Evolutionary conservation across 2,888 invertebrate genomes (phyloP).

Genomic region (Oscheius onirici): DNA sequence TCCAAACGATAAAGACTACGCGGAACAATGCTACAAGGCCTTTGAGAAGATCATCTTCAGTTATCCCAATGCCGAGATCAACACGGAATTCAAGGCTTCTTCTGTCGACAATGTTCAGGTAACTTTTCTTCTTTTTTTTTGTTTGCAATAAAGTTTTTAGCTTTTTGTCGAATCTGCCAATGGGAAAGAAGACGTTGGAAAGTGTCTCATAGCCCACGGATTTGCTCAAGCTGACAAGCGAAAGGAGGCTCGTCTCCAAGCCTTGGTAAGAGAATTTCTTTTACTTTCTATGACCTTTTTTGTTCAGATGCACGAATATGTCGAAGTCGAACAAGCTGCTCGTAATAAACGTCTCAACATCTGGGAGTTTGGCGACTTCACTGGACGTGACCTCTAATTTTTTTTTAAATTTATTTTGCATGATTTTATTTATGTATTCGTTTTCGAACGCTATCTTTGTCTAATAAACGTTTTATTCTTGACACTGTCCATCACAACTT

Average conservation of each 20-base stretch:
- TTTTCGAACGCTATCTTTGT: too few relatives aligned
- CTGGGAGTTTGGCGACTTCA: constrained; percentile 99
- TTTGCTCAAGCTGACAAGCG: constrained; percentile 83
- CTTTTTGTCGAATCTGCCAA: constrained; percentile 45
- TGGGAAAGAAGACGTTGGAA: constrained; percentile 79
- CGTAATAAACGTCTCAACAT: constrained; percentile 81
- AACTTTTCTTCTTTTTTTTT: neutral
- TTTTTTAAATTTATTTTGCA: too few relatives aligned
- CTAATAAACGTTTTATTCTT: too few relatives aligned
- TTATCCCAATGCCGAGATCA: constrained; percentile 50
- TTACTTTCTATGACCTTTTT: neutral
- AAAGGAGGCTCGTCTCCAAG: constrained; percentile 84
- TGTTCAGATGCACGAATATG: constrained; percentile 72
- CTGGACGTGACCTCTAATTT: constrained; percentile 67
- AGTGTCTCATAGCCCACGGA: constrained; percentile 86
- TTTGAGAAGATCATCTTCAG: constrained; percentile 38
- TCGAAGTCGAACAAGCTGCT: constrained; percentile 73
- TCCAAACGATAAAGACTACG: constrained; percentile 79
- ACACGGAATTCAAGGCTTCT: constrained; percentile 65
- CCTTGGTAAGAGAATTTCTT: constrained; percentile 76
- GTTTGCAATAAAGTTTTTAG: constrained; percentile 35
- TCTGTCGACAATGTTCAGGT: constrained; percentile 54
- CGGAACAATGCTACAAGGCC: constrained; percentile 1
- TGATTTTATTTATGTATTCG: too few relatives aligned
- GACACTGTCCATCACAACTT: too few relatives aligned